Conservation (phyloP, 2,888 invertebrate genomes). For the Julus scanicus region DNA sequence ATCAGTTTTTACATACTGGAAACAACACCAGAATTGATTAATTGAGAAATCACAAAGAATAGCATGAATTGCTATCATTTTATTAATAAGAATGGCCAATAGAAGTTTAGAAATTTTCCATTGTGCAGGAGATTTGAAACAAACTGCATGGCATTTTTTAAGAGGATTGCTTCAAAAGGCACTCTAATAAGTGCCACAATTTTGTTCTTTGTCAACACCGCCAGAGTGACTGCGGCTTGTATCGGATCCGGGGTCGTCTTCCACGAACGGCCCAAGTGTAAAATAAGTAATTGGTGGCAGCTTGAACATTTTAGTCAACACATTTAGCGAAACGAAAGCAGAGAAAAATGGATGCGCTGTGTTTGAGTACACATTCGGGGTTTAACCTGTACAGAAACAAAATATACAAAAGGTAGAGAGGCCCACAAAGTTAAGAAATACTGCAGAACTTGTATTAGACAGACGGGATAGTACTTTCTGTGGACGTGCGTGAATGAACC, state of each 20-base stretch:
- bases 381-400: slow-evolving; percentile 18
- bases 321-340: not conserved
- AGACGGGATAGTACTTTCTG: not conserved
- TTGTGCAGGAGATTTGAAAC: too few relatives aligned
- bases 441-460: slow-evolving; percentile 18
- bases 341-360: not conserved
- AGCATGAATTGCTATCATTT: too few relatives aligned
- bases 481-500: not conserved
- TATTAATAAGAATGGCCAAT: too few relatives aligned
- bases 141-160: too few relatives aligned
- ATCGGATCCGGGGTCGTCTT: slow-evolving; percentile 7
- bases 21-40: too few relatives aligned
- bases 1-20: too few relatives aligned
- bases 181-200: slow-evolving; percentile 17
- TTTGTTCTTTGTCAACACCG: slow-evolving; percentile 1
- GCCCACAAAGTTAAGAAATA: not conserved
- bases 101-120: too few relatives aligned
- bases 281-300: slow-evolving; percentile 28
- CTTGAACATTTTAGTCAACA: slow-evolving; percentile 27
- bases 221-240: slow-evolving; percentile 12
- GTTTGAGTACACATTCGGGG: not conserved
- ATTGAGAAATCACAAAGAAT: too few relatives aligned
- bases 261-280: not conserved
- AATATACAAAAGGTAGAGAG: slow-evolving; percentile 28
- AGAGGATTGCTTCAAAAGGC: not conserved